Conservation (phyloP, 2,888 invertebrate species). For the Pandemis cinnamomeana region DNA sequence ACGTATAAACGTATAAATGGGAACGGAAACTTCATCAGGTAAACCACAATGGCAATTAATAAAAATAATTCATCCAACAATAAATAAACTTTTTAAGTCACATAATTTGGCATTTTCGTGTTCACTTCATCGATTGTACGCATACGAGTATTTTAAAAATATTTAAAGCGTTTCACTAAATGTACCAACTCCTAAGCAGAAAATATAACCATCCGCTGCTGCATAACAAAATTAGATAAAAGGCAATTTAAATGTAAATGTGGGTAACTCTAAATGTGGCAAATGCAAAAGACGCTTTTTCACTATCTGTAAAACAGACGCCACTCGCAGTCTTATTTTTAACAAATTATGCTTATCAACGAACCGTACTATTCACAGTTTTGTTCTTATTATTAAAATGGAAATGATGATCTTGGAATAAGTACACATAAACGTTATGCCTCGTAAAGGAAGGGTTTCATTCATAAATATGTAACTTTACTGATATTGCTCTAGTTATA, state of each 20-base stretch:
- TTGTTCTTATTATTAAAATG: conserved; percentile 26
- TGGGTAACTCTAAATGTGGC: no score
- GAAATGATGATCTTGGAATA: conserved; percentile 35
- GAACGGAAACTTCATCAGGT: neutral
- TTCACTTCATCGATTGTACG: neutral
- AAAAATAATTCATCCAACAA: neutral
- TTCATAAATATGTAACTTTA: conserved; percentile 70
- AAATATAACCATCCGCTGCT: neutral
- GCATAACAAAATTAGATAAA: neutral
- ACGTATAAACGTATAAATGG: no score
- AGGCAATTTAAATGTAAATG: neutral
- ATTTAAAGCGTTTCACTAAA: no score
- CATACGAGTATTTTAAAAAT: neutral
- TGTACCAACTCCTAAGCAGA: no score
- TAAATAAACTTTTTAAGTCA: neutral
- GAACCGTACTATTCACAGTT: conserved; percentile 2
- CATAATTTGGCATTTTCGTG: neutral
- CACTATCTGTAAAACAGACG: neutral
- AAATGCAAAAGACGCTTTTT: neutral
- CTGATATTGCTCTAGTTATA: conserved; percentile 65
- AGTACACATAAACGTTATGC: conserved; percentile 52
- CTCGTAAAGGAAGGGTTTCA: conserved; percentile 61
- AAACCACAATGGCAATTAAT: neutral
- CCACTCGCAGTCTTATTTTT: neutral
- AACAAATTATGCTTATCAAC: neutral